Conservation (phyloP, 2,113 vertebrate genomes). For the Eleginops maclovinus region DNA sequence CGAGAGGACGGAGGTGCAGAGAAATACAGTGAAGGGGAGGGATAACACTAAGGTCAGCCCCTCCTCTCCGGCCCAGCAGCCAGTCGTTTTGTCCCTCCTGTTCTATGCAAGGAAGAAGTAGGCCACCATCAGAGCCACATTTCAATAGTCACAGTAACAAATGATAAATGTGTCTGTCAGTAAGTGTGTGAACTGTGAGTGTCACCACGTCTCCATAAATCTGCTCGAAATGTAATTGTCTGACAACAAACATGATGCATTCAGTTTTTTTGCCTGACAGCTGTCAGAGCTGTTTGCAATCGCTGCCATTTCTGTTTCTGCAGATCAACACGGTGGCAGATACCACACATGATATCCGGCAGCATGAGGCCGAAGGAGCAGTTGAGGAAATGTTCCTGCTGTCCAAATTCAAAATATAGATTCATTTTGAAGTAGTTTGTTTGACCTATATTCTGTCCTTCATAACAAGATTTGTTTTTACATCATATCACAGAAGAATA, state of each 20-base stretch:
- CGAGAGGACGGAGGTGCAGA: conserved; percentile 42
- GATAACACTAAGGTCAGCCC: conserved; percentile 28
- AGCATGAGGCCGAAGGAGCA: conserved; percentile 6
- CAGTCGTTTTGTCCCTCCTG: neutral
- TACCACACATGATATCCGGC: conserved; percentile 27
- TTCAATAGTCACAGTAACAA: conserved; percentile 49
- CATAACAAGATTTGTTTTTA: neutral
- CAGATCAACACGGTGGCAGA: conserved; percentile 33
- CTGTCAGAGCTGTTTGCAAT: conserved; percentile 59
- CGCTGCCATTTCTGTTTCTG: conserved; percentile 48
- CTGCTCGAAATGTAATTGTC: conserved; percentile 46
- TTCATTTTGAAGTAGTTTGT: neutral
- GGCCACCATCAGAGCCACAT: conserved; percentile 20
- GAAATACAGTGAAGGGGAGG: conserved; percentile 20
- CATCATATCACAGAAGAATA: neutral
- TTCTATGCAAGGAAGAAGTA: conserved; percentile 26
- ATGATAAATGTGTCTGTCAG: conserved; percentile 38
- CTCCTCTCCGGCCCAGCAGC: neutral
- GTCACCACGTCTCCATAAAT: conserved; percentile 43
- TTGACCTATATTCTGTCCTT: neutral
- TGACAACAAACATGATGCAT: conserved; percentile 65
- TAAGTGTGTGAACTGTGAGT: conserved; percentile 33
- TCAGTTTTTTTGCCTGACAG: conserved; percentile 43
- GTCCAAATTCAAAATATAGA: neutral
- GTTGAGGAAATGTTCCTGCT: neutral